These are phyloP conservation scores for Trissolcus brochymenae DNA, from an alignment of 2,888 invertebrate genomes.

Conservation along the genomic window DNA sequence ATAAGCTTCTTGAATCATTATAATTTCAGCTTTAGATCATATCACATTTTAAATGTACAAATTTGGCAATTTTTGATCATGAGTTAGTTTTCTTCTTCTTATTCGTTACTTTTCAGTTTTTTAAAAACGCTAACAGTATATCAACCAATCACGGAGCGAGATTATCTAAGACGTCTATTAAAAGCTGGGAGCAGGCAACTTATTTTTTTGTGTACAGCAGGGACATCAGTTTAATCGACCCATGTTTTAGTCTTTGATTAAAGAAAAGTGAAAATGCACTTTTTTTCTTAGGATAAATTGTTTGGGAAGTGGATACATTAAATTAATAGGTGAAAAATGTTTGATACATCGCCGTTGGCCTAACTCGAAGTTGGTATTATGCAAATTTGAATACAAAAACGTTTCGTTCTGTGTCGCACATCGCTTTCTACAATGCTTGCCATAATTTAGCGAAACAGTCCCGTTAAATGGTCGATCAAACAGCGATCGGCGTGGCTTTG, in stretches of 20 bases:
- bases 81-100: too few species aligned
- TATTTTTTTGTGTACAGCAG: too few species aligned
- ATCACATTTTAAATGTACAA: not conserved
- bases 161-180: too few species aligned
- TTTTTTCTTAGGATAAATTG: too few species aligned
- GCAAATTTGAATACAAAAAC: conserved; percentile 17
- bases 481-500: conserved; percentile 22
- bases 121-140: too few species aligned
- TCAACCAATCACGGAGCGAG: too few species aligned
- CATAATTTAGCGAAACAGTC: conserved; percentile 29
- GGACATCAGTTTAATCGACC: too few species aligned
- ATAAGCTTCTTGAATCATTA: not conserved
- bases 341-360: not conserved
- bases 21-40: not conserved
- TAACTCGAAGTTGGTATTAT: conserved; percentile 14
- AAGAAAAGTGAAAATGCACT: not conserved
- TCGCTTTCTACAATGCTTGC: conserved; percentile 24
- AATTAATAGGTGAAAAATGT: conserved; percentile 15
- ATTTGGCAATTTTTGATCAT: too few species aligned
- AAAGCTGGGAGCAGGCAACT: too few species aligned
- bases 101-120: not conserved
- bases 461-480: conserved; percentile 21
- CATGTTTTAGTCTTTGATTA: too few species aligned
- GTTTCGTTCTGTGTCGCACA: conserved; percentile 14
- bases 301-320: conserved; percentile 4